Conservation (phyloP, 1,140 invertebrate genomes). For the Leptinotarsa undecemlineata region DNA sequence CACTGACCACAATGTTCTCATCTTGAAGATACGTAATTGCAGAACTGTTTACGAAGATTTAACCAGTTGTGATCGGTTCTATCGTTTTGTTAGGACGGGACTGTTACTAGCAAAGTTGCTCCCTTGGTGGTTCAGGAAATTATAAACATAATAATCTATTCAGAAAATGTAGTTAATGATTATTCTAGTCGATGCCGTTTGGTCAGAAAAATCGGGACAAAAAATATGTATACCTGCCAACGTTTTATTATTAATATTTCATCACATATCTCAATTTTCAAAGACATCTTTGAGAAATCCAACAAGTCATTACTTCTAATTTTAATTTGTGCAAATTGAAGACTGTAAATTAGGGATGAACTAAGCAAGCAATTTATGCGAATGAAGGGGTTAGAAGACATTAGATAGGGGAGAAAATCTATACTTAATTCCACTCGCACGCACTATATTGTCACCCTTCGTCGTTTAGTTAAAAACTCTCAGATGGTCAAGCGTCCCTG, state of each 20-base stretch:
- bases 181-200: too few relatives aligned
- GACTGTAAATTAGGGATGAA: conserved; percentile 47
- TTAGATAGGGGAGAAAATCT: conserved; percentile 48
- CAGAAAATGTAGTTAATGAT: too few relatives aligned
- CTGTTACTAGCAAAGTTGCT: too few relatives aligned
- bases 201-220: too few relatives aligned
- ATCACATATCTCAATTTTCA: conserved; percentile 16
- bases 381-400: conserved; percentile 46
- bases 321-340: conserved; percentile 47
- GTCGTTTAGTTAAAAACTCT: conserved; percentile 35
- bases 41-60: too few relatives aligned
- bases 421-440: conserved; percentile 46
- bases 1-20: too few relatives aligned
- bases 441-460: conserved; percentile 40
- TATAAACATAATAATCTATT: too few relatives aligned
- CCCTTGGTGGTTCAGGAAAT: too few relatives aligned
- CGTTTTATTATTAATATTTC: neutral
- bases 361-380: conserved; percentile 47
- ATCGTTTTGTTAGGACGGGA: too few relatives aligned
- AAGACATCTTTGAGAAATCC: conserved; percentile 19
- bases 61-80: too few relatives aligned
- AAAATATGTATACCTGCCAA: too few relatives aligned
- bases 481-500: conserved; percentile 33
- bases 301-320: conserved; percentile 39
- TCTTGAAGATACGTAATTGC: too few relatives aligned